A percentile compares a stretch with the other conserved stretches of the same genome.
These are phyloP conservation scores for Zoanthus sociatus DNA, from an alignment of 92 coral and sea anemone species.

Conservation along the genomic window DNA sequence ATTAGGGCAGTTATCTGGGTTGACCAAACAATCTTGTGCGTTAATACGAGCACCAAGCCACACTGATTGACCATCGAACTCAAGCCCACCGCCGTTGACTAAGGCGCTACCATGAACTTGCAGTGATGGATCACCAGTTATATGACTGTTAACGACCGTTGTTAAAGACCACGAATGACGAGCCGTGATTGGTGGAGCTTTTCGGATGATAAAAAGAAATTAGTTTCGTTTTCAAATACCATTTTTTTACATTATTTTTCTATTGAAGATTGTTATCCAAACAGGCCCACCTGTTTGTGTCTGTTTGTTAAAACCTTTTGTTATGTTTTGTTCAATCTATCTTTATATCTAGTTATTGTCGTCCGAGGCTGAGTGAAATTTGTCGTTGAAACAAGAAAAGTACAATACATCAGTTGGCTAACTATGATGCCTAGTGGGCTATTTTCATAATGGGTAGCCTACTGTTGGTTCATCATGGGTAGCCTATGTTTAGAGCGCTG, in stretches of 20 bases:
- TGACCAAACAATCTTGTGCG: constrained; percentile 72
- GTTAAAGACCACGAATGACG: constrained; percentile 75
- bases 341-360: too few species aligned
- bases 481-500: too few species aligned
- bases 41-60: constrained; percentile 69
- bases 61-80: constrained; percentile 78
- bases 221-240: neutral
- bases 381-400: too few species aligned
- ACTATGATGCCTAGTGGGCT: too few species aligned
- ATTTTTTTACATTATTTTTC: neutral
- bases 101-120: constrained; percentile 58
- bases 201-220: neutral
- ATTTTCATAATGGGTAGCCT: too few species aligned
- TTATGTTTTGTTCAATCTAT: too few species aligned
- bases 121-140: constrained; percentile 70
- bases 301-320: too few species aligned
- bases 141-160: constrained; percentile 51
- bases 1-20: constrained; percentile 72
- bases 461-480: too few species aligned
- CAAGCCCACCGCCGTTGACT: constrained; percentile 63
- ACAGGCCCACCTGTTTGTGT: too few species aligned
- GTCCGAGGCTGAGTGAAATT: too few species aligned
- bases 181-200: constrained; percentile 78
- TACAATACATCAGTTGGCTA: too few species aligned
- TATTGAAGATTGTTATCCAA: too few species aligned